phyloP scores from a whole-genome alignment of 1,140 invertebrate genomes.

The Melanaphis sacchari region DNA sequence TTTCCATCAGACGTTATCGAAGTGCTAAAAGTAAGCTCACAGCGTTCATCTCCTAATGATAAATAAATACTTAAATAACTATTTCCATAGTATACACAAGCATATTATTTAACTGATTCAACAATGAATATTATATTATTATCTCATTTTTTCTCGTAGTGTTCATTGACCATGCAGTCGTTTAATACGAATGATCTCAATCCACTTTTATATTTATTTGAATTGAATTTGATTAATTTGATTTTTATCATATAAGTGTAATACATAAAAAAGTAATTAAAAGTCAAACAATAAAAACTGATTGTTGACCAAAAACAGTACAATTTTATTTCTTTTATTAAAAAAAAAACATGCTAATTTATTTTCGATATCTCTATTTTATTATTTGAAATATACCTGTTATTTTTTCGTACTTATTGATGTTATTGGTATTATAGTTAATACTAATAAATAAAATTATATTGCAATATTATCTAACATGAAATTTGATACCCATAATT shows the following conservation, averaged over 20 bases:
- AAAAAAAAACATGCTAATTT: neutral
- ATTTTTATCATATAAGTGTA: neutral
- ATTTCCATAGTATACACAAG: neutral
- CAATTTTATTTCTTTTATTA: neutral
- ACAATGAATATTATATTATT: no score
- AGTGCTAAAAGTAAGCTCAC: constrained; percentile 80
- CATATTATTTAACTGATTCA: neutral
- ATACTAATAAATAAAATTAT: no score
- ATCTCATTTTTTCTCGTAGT: neutral
- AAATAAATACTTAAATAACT: neutral
- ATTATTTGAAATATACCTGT: neutral
- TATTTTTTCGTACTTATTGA: no score
- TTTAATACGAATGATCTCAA: neutral
- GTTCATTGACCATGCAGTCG: neutral
- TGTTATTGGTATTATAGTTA: no score
- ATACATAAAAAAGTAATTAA: neutral
- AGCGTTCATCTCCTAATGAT: neutral
- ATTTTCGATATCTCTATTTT: neutral
- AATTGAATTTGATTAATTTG: neutral
- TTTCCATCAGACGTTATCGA: constrained; percentile 88
- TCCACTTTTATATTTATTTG: neutral
- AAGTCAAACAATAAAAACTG: neutral
- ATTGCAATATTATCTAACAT: neutral
- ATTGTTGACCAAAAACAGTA: neutral
- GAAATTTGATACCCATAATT: neutral